Conservation (phyloP, 1,140 invertebrate species). For the Rhagoletis pomonella region DNA sequence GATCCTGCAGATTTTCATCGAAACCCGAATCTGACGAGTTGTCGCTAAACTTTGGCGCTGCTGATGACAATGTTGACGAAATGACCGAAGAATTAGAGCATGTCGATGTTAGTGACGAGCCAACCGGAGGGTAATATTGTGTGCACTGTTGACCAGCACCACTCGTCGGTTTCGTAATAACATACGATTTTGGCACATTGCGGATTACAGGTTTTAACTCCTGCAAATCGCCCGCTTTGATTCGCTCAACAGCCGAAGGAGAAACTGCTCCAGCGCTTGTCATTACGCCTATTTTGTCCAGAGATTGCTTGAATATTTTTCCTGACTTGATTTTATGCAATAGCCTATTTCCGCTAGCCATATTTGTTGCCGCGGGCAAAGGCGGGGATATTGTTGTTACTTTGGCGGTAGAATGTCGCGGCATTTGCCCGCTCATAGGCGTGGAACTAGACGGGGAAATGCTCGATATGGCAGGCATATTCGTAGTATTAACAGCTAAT, state of each 20-base stretch:
- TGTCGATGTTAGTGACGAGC: slow-evolving; percentile 26
- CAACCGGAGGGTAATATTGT: slow-evolving; percentile 33
- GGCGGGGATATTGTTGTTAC: slow-evolving; percentile 56
- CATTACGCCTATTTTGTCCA: slow-evolving; percentile 55
- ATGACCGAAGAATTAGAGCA: slow-evolving; percentile 62
- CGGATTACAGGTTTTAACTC: slow-evolving; percentile 57
- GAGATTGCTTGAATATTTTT: slow-evolving; percentile 58
- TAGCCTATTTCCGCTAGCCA: slow-evolving; percentile 52
- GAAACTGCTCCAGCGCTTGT: not conserved
- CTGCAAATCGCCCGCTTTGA: slow-evolving; percentile 56
- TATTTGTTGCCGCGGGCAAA: slow-evolving; percentile 7
- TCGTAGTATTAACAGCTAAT: slow-evolving; percentile 34
- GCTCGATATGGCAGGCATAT: slow-evolving; percentile 27
- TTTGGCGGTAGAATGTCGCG: slow-evolving; percentile 56
- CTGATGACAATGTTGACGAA: slow-evolving; percentile 66
- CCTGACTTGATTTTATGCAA: slow-evolving; percentile 59
- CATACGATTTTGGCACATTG: slow-evolving; percentile 56
- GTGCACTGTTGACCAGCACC: not conserved
- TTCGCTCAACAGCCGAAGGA: slow-evolving; percentile 24
- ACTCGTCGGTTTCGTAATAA: slow-evolving; percentile 52
- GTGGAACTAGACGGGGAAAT: slow-evolving; percentile 15
- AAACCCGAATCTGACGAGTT: slow-evolving; percentile 81
- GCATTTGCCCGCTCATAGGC: slow-evolving; percentile 43
- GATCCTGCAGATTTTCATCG: slow-evolving; percentile 77
- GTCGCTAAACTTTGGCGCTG: slow-evolving; percentile 76